Evolutionary conservation across 23 tunicate species (phyloP), one percentile per base, ranked within the genome.

Genomic region (Trididemnum nubilum): DNA sequence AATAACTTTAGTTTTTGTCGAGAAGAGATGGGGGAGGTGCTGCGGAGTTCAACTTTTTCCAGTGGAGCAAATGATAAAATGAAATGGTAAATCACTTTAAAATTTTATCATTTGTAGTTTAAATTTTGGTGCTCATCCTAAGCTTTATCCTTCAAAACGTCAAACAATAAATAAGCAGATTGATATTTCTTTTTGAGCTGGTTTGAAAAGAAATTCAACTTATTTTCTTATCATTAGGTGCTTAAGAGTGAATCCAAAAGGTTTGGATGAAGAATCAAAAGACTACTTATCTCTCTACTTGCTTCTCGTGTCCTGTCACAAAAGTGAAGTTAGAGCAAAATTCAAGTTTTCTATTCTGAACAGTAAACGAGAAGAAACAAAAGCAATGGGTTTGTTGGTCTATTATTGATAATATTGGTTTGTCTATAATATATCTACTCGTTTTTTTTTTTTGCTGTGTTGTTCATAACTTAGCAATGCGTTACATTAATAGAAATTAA

Each of bases 21-120:
- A 0, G 99, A 95, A 90, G 99, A 95, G 64, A 95, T 95, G 99
- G 99, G 99, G 1, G 99, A 95, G 65, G 99, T 95, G 26, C 79
- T 95, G 70, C 83, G 96, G 23, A 89, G 96, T 76, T 95, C 99
- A n/a, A 90, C 95, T 0, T 95, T 95, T 83, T 95, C 99, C 0
- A 80, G 84, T 51, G 99, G 88, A 21, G 92, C 88, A 1, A 95
- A 86, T 49, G 99, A 89, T 72, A 89, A 95, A 86, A 89, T 89
- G 95, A 95, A 95, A 83, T 95, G 99, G 99, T 93, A 9, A 52
- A 30, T 37, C 15, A 44, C 15, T 15, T 44, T 15, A 44, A 44
- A 7, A 44, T 15, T 67, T 4, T 39, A 15, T 37, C 49, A 33
- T 26, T 59, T 87, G 98, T 93, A 90, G 99, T 81, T 73, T 95